Percentiles rank a stretch among this genome's conserved stretches.
Conservation (phyloP, 2,888 invertebrate species). For the Deilephila porcellus region DNA sequence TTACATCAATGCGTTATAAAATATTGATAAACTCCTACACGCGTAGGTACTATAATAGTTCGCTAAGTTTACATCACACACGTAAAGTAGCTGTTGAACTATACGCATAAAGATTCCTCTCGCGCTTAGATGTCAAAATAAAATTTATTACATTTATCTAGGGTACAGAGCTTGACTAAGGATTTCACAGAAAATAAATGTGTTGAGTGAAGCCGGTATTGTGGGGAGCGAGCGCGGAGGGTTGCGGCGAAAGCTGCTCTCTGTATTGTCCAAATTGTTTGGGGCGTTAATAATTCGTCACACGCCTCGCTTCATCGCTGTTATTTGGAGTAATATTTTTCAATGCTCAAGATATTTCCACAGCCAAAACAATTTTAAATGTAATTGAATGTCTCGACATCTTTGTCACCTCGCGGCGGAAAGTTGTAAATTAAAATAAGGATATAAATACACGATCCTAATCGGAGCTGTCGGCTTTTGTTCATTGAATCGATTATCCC, state of each 20-base stretch:
- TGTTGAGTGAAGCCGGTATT: slow-evolving; percentile 56
- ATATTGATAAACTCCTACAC: neutral
- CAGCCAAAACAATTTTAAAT: slow-evolving; percentile 8
- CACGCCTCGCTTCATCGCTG: slow-evolving; percentile 63
- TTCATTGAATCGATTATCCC: slow-evolving; percentile 73
- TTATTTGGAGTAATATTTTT: slow-evolving; percentile 56
- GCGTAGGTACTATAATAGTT: neutral
- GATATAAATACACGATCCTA: slow-evolving; percentile 56
- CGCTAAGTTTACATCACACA: neutral
- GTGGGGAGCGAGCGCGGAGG: slow-evolving; percentile 53
- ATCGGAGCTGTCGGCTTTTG: slow-evolving; percentile 63
- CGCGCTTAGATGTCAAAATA: slow-evolving; percentile 35
- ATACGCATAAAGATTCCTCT: slow-evolving; percentile 32
- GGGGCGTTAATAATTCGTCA: slow-evolving; percentile 72
- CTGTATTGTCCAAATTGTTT: slow-evolving; percentile 71
- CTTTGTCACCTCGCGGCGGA: slow-evolving; percentile 31
- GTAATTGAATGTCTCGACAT: slow-evolving; percentile 4
- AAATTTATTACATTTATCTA: slow-evolving; percentile 40
- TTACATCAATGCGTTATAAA: neutral
- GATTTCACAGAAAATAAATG: slow-evolving; percentile 59
- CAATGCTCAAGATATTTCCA: slow-evolving; percentile 28
- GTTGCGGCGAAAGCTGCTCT: slow-evolving; percentile 57
- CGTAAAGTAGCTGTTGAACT: slow-evolving; percentile 2
- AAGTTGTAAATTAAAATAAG: slow-evolving; percentile 51
- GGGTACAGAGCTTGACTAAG: slow-evolving; percentile 48